Evolutionary conservation across 2,888 invertebrate genomes (phyloP).

Genomic region (Tetranychus piercei): DNA sequence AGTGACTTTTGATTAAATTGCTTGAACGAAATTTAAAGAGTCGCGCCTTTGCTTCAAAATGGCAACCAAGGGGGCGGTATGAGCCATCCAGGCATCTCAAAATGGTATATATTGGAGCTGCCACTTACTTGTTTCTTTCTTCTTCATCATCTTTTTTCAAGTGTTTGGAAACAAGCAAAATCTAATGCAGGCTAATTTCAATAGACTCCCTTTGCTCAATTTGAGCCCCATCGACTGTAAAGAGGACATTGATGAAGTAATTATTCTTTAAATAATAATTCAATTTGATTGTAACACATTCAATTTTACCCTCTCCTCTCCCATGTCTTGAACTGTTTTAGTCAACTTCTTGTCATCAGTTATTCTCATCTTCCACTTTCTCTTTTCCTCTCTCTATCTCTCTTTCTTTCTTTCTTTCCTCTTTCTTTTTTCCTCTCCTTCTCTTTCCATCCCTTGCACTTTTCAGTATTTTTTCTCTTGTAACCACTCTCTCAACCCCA

Average conservation of each 20-base stretch:
- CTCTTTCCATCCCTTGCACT: not conserved
- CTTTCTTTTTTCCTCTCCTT: conserved; percentile 15
- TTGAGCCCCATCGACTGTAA: conserved; percentile 32
- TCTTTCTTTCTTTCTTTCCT: conserved; percentile 7
- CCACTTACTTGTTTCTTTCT: no score
- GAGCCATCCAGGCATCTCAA: no score
- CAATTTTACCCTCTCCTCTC: not conserved
- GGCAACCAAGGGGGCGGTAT: no score
- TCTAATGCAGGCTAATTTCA: not conserved
- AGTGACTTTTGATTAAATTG: no score
- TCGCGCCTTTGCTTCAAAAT: no score
- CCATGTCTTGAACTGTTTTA: not conserved
- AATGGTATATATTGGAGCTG: no score
- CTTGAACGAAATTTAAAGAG: no score
- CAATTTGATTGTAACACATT: conserved; percentile 22
- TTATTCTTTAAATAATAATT: conserved; percentile 29
- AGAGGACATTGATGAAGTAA: conserved; percentile 79
- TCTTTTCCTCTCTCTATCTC: not conserved
- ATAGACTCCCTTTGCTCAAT: not conserved
- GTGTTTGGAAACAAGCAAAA: not conserved
- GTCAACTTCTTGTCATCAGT: conserved; percentile 18
- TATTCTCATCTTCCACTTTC: conserved; percentile 20
- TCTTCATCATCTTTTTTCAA: no score
- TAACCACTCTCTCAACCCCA: not conserved
- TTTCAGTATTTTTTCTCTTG: not conserved